Evolutionary conservation across 2,888 invertebrate species (phyloP).

Genomic region (Hartigia nigra): DNA sequence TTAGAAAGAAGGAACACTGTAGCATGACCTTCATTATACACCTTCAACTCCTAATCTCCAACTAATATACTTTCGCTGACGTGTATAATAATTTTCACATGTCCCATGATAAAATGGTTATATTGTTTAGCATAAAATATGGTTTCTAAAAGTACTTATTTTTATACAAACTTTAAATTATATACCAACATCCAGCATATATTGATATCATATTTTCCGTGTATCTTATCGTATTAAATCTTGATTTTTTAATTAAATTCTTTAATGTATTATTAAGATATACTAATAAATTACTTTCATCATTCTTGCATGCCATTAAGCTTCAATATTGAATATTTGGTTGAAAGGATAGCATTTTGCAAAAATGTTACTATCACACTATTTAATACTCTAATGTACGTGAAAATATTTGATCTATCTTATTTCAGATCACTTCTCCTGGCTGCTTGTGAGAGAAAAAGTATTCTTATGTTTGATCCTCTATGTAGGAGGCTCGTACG

Average conservation of each 20-base stretch:
- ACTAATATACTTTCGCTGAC: neutral
- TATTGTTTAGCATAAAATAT: neutral
- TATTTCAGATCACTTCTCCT: conserved; percentile 80
- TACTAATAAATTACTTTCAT: neutral
- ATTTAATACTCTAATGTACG: neutral
- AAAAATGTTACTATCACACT: neutral
- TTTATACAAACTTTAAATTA: neutral
- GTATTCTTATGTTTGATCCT: conserved; percentile 89
- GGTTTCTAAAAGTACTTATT: neutral
- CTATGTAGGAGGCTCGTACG: conserved; percentile 80
- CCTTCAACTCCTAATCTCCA: neutral
- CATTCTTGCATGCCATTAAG: neutral
- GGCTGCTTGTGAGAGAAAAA: conserved; percentile 91
- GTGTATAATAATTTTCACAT: neutral
- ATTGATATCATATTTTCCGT: neutral
- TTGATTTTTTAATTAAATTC: neutral
- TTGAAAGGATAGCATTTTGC: neutral
- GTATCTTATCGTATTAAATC: neutral
- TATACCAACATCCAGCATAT: neutral
- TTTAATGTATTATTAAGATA: neutral
- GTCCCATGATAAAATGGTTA: neutral
- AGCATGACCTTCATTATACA: neutral
- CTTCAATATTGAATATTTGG: neutral
- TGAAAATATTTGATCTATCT: neutral
- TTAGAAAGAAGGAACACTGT: neutral